Evolutionary conservation across 2,797 vertebrate genomes (phyloP), one percentile per base, ranked within the genome.

Genomic region (Chanos chanos): DNA sequence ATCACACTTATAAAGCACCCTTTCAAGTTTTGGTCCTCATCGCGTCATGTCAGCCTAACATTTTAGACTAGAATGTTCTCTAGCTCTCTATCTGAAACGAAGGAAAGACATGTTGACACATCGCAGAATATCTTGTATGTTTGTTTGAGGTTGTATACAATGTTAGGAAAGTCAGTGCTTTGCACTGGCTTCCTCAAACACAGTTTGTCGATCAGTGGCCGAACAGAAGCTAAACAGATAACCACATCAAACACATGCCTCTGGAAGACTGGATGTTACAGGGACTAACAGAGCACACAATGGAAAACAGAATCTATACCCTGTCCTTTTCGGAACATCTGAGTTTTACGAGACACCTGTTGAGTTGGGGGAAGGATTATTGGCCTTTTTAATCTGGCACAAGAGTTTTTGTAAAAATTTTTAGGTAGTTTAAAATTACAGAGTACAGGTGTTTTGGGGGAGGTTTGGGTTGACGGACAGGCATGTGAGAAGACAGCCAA

Each of bases 401-500:
- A 59, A 47, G 33, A 19, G 25, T 39, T 62, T 25, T 51, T 48
- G 62, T 51, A 61, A 45, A 37, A 81, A 68, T 87, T 74, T 79
- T 61, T 78, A 68, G 62, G 64, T 68, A 74, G 83, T 87, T 83
- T 87, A 85, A 69, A 71, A 77, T 85, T 84, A 86, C 78, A 83
- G 66, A 77, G 76, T 75, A 79, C 79, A 89, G 78, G 87, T 89
- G 81, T 87, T 77, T 86, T 68, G 70, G 65, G 72, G 44, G 67
- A 72, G 82, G 71, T 64, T 58, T 24, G 56, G 5, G 73, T 58
- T 77, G 79, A 92, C 81, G 86, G 78, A 81, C 82, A 83, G 78
- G 84, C 78, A 87, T 72, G 75, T 69, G 68, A 83, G 72, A 80
- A 81, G 77, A 86, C 87, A 91, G 85, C 80, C 83, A 83, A 81